Percentiles rank a stretch among this genome's conserved stretches.
These are phyloP conservation scores for Chloropsis cyanopogon DNA, from an alignment of 2,113 vertebrate genomes.

Conservation along the genomic window DNA sequence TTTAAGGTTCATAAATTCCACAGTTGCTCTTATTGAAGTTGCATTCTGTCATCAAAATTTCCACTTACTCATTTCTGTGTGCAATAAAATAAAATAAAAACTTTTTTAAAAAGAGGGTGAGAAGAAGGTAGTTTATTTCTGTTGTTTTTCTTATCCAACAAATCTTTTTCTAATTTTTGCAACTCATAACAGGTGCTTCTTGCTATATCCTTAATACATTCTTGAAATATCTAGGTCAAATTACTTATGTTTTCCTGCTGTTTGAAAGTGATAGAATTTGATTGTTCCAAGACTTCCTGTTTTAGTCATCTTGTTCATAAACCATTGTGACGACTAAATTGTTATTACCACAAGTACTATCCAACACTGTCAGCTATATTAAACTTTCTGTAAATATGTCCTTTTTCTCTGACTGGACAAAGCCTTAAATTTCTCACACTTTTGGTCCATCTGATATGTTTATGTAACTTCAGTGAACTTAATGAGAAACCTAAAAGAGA, in stretches of 20 bases:
- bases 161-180: not conserved
- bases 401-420: not conserved
- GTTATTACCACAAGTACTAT: not conserved
- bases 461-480: not conserved
- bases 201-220: not conserved
- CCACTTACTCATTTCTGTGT: not conserved
- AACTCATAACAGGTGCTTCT: not conserved
- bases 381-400: not conserved
- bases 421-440: not conserved
- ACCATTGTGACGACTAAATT: not conserved
- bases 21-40: not conserved
- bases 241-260: not conserved
- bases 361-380: not conserved
- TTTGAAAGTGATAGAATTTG: not conserved
- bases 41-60: not conserved
- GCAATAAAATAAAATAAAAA: too few relatives aligned
- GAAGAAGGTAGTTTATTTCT: not conserved
- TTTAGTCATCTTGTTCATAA: not conserved
- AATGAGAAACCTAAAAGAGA: not conserved
- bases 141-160: not conserved
- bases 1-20: not conserved
- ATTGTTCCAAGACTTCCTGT: not conserved
- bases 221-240: not conserved
- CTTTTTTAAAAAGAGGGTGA: rapidly evolving
- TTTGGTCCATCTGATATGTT: not conserved